phyloP scores from a whole-genome alignment of 2,888 invertebrate species.

The Thymelicus sylvestris region DNA sequence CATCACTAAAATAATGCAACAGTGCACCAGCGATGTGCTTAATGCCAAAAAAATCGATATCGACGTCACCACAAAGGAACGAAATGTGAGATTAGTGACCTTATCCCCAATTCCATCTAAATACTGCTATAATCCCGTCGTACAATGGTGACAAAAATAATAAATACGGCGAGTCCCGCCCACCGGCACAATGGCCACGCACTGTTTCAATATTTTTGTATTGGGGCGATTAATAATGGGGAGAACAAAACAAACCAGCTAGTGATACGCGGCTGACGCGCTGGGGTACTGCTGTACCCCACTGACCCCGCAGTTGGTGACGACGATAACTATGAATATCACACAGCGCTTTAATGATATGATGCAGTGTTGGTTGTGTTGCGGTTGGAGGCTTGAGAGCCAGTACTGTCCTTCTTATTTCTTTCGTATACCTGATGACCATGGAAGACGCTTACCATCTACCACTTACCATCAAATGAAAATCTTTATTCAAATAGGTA shows the following conservation, averaged over 20 bases:
- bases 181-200: slow-evolving; percentile 62
- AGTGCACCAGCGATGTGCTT: slow-evolving; percentile 20
- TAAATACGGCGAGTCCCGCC: slow-evolving; percentile 72
- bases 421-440: too few species aligned
- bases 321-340: background rate
- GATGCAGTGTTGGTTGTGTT: background rate
- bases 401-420: too few species aligned
- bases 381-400: too few species aligned
- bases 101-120: slow-evolving; percentile 85
- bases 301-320: background rate
- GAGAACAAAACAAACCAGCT: slow-evolving; percentile 71
- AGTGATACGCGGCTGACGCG: slow-evolving; percentile 58
- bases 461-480: too few species aligned
- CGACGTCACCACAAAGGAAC: slow-evolving; percentile 57
- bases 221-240: slow-evolving; percentile 69
- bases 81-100: slow-evolving; percentile 74
- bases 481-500: too few species aligned
- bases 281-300: background rate
- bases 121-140: slow-evolving; percentile 78
- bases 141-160: slow-evolving; percentile 84
- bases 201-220: slow-evolving; percentile 76
- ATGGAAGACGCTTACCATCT: too few species aligned
- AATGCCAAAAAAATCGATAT: slow-evolving; percentile 66
- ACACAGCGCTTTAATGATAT: background rate
- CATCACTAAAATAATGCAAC: slow-evolving; percentile 16